Evolutionary conservation across 1,140 invertebrate species (phyloP).

Genomic region (Formica selysi): DNA sequence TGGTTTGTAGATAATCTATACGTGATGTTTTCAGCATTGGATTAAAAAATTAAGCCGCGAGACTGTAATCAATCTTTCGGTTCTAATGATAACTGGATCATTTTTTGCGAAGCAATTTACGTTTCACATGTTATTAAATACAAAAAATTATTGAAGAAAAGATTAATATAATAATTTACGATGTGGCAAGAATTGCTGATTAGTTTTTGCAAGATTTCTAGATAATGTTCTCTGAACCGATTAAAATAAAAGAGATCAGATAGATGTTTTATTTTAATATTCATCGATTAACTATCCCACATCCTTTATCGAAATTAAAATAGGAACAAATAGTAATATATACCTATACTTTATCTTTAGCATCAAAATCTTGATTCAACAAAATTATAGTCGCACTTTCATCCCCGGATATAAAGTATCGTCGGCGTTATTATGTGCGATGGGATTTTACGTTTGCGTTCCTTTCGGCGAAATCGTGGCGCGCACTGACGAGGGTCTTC

Average conservation of each 20-base stretch:
- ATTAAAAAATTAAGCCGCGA: background rate
- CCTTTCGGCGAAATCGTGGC: conserved; percentile 67
- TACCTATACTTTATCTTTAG: background rate
- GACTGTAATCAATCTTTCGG: background rate
- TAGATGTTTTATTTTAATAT: background rate
- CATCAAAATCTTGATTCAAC: background rate
- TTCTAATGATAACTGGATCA: background rate
- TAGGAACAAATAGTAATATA: background rate
- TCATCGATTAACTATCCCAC: background rate
- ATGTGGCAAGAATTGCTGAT: background rate
- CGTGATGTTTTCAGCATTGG: background rate
- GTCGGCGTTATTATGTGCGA: background rate
- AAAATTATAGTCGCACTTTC: conserved; percentile 19
- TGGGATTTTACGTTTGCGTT: conserved; percentile 29
- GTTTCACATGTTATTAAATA: background rate
- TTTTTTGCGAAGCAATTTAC: background rate
- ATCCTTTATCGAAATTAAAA: background rate
- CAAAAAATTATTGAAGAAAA: background rate
- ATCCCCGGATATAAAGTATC: background rate
- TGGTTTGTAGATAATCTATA: background rate
- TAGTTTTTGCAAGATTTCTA: too few relatives aligned
- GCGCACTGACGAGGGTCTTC: conserved; percentile 62
- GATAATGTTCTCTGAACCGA: too few relatives aligned
- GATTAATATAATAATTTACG: background rate
- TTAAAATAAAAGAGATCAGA: too few relatives aligned